phyloP scores from a whole-genome alignment of 2,113 vertebrate species.

The Ornithorhynchus anatinus region DNA sequence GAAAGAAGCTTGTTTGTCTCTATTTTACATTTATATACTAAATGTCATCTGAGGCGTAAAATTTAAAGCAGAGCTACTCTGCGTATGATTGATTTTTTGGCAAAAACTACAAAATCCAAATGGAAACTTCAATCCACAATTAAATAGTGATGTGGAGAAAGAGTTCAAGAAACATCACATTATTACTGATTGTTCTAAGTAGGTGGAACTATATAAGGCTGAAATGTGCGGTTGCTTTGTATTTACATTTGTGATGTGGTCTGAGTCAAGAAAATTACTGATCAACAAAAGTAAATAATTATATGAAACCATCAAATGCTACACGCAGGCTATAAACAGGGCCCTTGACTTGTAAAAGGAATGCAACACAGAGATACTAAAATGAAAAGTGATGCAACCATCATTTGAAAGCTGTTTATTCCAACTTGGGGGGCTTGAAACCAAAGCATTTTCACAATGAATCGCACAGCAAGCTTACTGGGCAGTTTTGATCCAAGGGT shows the following conservation, averaged over 20 bases:
- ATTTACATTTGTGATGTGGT: constrained; percentile 39
- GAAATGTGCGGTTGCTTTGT: constrained; percentile 16
- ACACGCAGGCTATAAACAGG: constrained; percentile 39
- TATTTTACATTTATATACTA: constrained; percentile 20
- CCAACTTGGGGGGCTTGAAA: neutral
- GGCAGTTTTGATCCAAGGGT: neutral
- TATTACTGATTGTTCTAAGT: constrained; percentile 23
- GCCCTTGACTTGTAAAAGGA: constrained; percentile 6
- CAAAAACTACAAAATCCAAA: constrained; percentile 51
- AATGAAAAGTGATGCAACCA: constrained; percentile 23
- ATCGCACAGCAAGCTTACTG: neutral
- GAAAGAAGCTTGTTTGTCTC: neutral
- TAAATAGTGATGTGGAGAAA: constrained; percentile 46
- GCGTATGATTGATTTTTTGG: constrained; percentile 44
- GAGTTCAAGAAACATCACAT: constrained; percentile 28
- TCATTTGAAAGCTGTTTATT: constrained; percentile 19
- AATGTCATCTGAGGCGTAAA: constrained; percentile 39
- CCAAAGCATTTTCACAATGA: neutral
- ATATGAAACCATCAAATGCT: constrained; percentile 40
- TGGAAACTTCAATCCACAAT: constrained; percentile 41
- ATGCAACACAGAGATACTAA: constrained; percentile 14
- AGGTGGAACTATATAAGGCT: constrained; percentile 30
- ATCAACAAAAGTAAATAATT: constrained; percentile 49
- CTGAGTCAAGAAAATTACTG: constrained; percentile 34
- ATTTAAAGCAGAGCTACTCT: constrained; percentile 44